phyloP scores from a whole-genome alignment of 2,797 vertebrate species.

The Labeo calbasu region DNA sequence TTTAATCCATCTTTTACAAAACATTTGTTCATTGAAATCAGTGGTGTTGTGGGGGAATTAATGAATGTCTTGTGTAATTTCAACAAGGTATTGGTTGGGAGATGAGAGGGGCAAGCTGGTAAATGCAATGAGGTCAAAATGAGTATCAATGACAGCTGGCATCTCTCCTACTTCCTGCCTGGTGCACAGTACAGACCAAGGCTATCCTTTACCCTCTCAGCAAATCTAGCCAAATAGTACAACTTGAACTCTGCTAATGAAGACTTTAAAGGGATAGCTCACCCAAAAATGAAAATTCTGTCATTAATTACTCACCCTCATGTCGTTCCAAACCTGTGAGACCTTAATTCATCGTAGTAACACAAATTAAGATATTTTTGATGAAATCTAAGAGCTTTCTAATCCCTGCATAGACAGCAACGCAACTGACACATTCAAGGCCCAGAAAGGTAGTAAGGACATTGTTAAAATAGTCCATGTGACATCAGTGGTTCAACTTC shows the following conservation, averaged over 20 bases:
- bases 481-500: too few species aligned
- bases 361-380: too few species aligned
- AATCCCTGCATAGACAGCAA: too few species aligned
- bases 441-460: too few species aligned
- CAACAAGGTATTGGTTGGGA: neutral
- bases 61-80: neutral
- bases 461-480: too few species aligned
- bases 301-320: too few species aligned
- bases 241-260: neutral
- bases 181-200: slow-evolving; percentile 7
- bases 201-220: neutral
- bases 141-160: slow-evolving; percentile 24
- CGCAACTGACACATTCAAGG: too few species aligned
- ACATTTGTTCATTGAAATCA: neutral
- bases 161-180: slow-evolving; percentile 15
- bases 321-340: too few species aligned
- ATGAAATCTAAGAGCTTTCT: too few species aligned
- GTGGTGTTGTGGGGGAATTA: neutral
- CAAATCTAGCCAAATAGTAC: neutral
- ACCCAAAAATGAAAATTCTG: too few species aligned
- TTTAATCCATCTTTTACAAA: neutral
- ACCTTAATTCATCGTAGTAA: too few species aligned
- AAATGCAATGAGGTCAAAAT: slow-evolving; percentile 8
- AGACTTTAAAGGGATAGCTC: neutral
- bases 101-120: neutral